Evolutionary conservation across 2,113 vertebrate species (phyloP).

Genomic region (Ranitomeya variabilis): DNA sequence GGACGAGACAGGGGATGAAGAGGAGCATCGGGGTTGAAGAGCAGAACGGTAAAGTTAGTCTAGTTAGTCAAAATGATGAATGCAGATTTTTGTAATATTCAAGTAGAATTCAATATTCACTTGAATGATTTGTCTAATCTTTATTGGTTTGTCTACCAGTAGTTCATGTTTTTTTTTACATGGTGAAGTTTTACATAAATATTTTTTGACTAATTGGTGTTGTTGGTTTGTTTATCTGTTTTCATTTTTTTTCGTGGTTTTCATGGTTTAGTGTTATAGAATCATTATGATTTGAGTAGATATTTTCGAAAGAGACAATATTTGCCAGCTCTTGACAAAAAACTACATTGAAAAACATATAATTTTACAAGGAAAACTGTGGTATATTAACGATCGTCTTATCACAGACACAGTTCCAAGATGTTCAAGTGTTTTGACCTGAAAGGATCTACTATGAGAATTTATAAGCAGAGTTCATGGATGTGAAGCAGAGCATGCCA

Average conservation of each 20-base stretch:
- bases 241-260: not conserved
- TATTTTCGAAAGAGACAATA: conserved; percentile 4
- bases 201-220: not conserved
- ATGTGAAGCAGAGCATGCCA: conserved; percentile 5
- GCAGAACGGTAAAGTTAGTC: no score
- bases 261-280: not conserved
- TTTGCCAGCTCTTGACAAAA: conserved; percentile 4
- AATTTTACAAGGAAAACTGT: conserved; percentile 1
- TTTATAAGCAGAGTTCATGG: conserved; percentile 1
- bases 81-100: no score
- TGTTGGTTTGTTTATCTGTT: conserved; percentile 9
- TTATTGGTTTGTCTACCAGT: no score
- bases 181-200: no score
- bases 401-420: not conserved
- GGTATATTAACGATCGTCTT: conserved; percentile 14
- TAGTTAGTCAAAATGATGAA: no score
- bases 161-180: no score
- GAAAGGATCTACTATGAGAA: conserved; percentile 12
- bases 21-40: no score
- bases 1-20: no score
- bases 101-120: no score
- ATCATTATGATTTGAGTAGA: not conserved
- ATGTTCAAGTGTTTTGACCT: not conserved
- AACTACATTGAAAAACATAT: conserved; percentile 13
- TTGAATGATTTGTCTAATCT: no score